A percentile compares a stretch with the other conserved stretches of the same genome.
These are phyloP conservation scores for Gasteruption jaculator DNA, from an alignment of 2,888 invertebrate genomes.

Conservation along the genomic window DNA sequence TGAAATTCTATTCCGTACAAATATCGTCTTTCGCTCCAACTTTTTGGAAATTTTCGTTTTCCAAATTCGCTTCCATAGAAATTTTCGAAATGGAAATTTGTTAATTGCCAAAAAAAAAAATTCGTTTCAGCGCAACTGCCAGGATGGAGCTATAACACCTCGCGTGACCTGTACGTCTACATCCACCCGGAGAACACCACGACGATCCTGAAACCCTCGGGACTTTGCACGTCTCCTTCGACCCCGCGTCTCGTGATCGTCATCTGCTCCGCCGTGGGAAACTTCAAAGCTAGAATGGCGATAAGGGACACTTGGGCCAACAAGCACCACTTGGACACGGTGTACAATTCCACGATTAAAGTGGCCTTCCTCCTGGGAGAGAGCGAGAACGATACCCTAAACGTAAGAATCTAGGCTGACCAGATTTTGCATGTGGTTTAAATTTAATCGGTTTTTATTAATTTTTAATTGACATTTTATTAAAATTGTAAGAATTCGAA, in stretches of 20 bases:
- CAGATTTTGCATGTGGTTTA: too few relatives aligned
- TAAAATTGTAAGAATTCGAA: too few relatives aligned
- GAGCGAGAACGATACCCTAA: constrained; percentile 57
- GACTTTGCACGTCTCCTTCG: constrained; percentile 55
- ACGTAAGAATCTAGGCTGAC: constrained; percentile 46
- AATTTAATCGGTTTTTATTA: neutral
- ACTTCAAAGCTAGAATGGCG: constrained; percentile 63
- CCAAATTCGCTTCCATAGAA: too few relatives aligned
- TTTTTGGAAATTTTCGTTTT: too few relatives aligned
- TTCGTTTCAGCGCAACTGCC: constrained; percentile 50
- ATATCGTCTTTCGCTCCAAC: too few relatives aligned
- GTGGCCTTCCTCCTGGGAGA: constrained; percentile 62
- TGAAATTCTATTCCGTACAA: too few relatives aligned
- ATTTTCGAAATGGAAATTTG: too few relatives aligned
- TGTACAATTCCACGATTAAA: constrained; percentile 47
- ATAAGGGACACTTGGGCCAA: constrained; percentile 72
- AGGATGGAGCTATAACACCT: constrained; percentile 74
- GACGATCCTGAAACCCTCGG: constrained; percentile 60
- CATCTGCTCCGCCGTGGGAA: constrained; percentile 69
- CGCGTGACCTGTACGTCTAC: constrained; percentile 68
- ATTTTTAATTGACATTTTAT: too few relatives aligned
- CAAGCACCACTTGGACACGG: constrained; percentile 48
- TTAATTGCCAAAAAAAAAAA: too few relatives aligned
- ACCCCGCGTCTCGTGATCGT: constrained; percentile 68
- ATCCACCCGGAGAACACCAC: constrained; percentile 69